Conservation (phyloP, 2,888 invertebrate species). For the Drosophila helvetica region DNA sequence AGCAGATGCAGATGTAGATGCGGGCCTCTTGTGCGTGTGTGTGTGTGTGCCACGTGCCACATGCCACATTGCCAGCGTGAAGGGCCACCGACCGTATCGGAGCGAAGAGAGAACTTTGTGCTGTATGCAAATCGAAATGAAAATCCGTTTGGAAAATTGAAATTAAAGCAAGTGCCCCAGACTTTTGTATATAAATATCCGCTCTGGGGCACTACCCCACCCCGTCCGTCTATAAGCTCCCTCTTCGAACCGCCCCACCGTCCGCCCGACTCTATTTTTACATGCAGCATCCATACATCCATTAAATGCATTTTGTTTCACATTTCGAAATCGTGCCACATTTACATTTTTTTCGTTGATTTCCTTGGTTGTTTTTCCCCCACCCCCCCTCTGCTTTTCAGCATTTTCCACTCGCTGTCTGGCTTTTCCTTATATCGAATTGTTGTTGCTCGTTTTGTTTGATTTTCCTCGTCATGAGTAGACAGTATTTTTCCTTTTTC, state of each 20-base stretch:
- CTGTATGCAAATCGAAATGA: slow-evolving; percentile 68
- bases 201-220: slow-evolving; percentile 32
- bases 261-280: slow-evolving; percentile 59
- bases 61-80: slow-evolving; percentile 35
- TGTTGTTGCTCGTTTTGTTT: slow-evolving; percentile 46
- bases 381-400: slow-evolving; percentile 10
- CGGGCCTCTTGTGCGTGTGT: slow-evolving; percentile 8
- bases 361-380: slow-evolving; percentile 31
- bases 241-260: background rate
- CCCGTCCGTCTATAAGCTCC: slow-evolving; percentile 10
- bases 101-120: slow-evolving; percentile 29
- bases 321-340: slow-evolving; percentile 76
- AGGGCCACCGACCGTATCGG: slow-evolving; percentile 42
- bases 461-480: slow-evolving; percentile 61
- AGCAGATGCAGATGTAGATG: slow-evolving; percentile 23
- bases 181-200: slow-evolving; percentile 43
- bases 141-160: slow-evolving; percentile 46
- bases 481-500: slow-evolving; percentile 50
- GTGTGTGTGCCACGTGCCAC: slow-evolving; percentile 7
- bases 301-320: slow-evolving; percentile 75
- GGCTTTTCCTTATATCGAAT: slow-evolving; percentile 51
- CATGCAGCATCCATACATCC: slow-evolving; percentile 40
- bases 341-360: slow-evolving; percentile 66
- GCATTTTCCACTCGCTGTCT: slow-evolving; percentile 35
- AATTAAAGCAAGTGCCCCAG: slow-evolving; percentile 70